phyloP scores from a whole-genome alignment of 2,797 vertebrate genomes.

The Distichodus sexfasciatus region DNA sequence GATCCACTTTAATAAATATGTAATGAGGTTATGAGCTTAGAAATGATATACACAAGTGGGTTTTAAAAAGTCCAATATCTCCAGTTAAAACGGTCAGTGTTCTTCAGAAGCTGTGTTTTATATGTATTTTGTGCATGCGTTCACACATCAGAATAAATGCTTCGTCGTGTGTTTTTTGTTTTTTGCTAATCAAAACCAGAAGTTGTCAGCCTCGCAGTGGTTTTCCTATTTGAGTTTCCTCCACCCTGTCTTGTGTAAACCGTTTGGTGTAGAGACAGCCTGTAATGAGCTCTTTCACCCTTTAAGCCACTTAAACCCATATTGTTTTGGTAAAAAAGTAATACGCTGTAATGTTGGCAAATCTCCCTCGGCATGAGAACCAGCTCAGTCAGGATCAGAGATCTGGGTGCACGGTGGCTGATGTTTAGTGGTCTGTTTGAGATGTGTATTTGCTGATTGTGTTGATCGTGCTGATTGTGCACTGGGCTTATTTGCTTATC shows the following conservation, averaged over 20 bases:
- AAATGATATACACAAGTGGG: no score
- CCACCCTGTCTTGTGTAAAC: not conserved
- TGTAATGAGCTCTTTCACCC: not conserved
- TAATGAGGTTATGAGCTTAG: no score
- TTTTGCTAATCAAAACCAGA: slow-evolving; percentile 6
- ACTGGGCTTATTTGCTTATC: no score
- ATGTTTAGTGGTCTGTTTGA: slow-evolving; percentile 8
- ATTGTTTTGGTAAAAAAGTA: not conserved
- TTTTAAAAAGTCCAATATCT: no score
- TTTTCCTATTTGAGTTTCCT: not conserved
- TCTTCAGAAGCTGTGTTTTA: no score
- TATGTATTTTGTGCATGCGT: no score
- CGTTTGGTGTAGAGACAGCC: not conserved
- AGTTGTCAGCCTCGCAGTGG: not conserved
- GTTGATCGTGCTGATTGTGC: no score
- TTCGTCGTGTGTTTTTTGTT: no score
- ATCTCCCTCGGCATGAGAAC: slow-evolving; percentile 6
- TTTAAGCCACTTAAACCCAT: not conserved
- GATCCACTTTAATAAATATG: no score
- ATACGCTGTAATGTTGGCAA: not conserved
- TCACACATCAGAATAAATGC: not conserved
- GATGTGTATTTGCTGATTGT: not conserved
- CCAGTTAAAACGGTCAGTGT: no score
- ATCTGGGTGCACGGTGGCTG: no score
- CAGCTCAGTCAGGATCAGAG: slow-evolving; percentile 11